Conservation (phyloP, 2,888 invertebrate genomes). For the Ectemnius lituratus region DNA sequence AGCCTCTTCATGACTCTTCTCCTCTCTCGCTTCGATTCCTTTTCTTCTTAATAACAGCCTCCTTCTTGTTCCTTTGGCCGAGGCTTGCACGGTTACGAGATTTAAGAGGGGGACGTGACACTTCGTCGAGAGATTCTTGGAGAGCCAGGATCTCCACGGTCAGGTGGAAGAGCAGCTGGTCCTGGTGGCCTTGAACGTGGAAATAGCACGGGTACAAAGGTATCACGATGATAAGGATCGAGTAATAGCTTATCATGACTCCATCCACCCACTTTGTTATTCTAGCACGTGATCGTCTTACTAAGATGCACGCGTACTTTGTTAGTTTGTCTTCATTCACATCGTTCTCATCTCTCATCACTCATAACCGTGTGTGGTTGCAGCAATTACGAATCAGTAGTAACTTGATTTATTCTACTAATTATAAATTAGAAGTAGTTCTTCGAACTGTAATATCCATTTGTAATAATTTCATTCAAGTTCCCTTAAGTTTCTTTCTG, state of each 20-base stretch:
- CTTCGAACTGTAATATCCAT: no score
- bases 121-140: slow-evolving; percentile 25
- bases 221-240: neutral
- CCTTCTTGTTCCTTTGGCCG: neutral
- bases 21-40: slow-evolving; percentile 11
- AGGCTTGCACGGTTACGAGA: slow-evolving; percentile 32
- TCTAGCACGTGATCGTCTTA: slow-evolving; percentile 2
- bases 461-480: no score
- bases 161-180: slow-evolving; percentile 19
- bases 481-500: no score
- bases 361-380: no score
- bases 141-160: slow-evolving; percentile 8
- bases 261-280: neutral
- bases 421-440: no score
- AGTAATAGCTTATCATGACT: neutral
- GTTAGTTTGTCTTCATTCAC: no score
- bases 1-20: slow-evolving; percentile 7
- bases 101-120: slow-evolving; percentile 49
- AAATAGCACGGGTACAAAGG: neutral
- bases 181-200: slow-evolving; percentile 25
- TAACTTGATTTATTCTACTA: no score
- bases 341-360: no score
- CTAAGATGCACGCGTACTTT: neutral
- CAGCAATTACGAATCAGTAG: no score
- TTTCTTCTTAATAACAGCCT: slow-evolving; percentile 3